Evolutionary conservation across 2,797 vertebrate species (phyloP).

Genomic region (Mionectes olivaceus): DNA sequence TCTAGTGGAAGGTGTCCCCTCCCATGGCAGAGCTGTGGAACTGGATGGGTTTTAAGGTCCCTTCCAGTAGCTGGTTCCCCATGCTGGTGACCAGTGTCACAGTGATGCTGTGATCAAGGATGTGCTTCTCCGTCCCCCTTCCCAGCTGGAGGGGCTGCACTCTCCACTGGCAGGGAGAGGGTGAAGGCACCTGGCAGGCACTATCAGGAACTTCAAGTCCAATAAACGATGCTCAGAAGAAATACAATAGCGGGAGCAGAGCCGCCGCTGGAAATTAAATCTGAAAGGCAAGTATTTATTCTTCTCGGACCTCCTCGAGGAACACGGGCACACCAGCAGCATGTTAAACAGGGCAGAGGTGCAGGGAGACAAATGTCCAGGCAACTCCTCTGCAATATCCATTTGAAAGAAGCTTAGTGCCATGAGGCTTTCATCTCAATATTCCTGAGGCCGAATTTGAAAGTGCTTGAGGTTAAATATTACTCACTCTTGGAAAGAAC

Average conservation of each 20-base stretch:
- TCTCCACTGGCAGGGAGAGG: neutral
- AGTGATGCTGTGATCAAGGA: accelerated
- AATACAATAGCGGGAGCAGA: constrained; percentile 14
- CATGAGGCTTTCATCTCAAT: constrained; percentile 69
- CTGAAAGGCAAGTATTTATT: constrained; percentile 62
- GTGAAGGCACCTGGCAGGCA: neutral
- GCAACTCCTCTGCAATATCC: constrained; percentile 58
- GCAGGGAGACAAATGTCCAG: constrained; percentile 53
- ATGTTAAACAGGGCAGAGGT: constrained; percentile 57
- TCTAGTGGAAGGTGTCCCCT: accelerated
- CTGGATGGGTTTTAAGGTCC: neutral
- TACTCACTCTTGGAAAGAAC: constrained; percentile 69
- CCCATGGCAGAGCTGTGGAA: neutral
- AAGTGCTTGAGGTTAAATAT: constrained; percentile 73
- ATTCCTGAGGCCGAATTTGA: constrained; percentile 69
- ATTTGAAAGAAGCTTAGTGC: constrained; percentile 67
- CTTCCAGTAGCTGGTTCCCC: too few species aligned
- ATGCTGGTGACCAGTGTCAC: too few species aligned
- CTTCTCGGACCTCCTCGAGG: constrained; percentile 47
- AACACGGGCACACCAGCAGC: constrained; percentile 8
- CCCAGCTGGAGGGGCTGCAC: neutral
- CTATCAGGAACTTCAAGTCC: constrained; percentile 30
- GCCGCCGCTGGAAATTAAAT: constrained; percentile 23
- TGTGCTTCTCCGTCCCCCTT: accelerated
- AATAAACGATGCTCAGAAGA: constrained; percentile 33